These are phyloP conservation scores for Pterocles burchelli DNA, from an alignment of 2,113 vertebrate genomes.

Conservation along the genomic window DNA sequence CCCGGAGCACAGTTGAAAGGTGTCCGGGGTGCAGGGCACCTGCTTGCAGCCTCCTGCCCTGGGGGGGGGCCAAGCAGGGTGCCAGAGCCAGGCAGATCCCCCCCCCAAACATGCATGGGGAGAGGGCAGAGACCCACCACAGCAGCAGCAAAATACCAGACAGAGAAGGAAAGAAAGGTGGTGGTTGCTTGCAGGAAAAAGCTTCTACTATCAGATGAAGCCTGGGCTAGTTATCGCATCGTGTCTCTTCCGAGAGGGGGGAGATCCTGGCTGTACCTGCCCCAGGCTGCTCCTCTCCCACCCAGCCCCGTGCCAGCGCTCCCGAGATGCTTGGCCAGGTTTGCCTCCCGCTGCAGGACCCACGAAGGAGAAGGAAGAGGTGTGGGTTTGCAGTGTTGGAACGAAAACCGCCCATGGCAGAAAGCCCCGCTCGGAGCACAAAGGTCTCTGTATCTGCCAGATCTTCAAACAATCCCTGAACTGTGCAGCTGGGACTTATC, in stretches of 20 bases:
- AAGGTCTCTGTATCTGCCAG: neutral
- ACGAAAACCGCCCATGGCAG: neutral
- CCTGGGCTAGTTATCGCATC: neutral
- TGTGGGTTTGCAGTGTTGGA: neutral
- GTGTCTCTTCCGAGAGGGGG: rapidly evolving
- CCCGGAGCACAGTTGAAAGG: neutral
- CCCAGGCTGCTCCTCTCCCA: neutral
- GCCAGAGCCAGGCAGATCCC: neutral
- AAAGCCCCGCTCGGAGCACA: neutral
- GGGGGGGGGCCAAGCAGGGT: neutral
- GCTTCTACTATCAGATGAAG: neutral
- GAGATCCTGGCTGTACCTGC: neutral
- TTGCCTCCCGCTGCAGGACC: neutral
- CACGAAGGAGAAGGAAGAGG: neutral
- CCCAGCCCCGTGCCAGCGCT: neutral
- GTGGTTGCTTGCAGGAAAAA: neutral
- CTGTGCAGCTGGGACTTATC: slow-evolving; percentile 9
- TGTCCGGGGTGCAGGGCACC: neutral
- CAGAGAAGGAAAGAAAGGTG: neutral
- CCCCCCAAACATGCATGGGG: rapidly evolving
- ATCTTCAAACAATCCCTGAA: neutral
- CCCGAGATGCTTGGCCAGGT: neutral
- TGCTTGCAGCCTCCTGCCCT: neutral
- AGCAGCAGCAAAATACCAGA: neutral
- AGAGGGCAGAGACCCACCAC: neutral